A percentile compares a stretch with the other conserved stretches of the same genome.
Conservation (phyloP, 2,113 vertebrate genomes). For the Melanocharis versteri region DNA sequence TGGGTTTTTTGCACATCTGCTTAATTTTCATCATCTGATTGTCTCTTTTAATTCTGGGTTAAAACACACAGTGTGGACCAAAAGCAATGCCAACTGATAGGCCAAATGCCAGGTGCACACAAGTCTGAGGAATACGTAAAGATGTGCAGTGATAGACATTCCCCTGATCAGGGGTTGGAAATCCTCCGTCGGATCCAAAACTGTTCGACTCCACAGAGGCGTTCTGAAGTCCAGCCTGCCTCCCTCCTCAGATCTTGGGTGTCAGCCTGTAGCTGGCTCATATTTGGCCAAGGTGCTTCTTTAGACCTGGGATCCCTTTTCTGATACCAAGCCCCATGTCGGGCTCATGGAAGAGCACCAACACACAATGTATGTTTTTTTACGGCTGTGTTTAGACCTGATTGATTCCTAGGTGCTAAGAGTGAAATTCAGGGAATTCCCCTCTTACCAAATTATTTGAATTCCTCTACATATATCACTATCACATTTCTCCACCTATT, state of each 20-base stretch:
- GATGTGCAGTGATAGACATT: fast-evolving
- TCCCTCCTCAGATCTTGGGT: background rate
- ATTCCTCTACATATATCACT: background rate
- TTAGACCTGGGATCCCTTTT: background rate
- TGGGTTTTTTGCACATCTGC: background rate
- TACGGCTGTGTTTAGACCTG: background rate
- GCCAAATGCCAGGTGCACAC: background rate
- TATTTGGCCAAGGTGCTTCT: background rate
- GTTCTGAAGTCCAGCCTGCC: background rate
- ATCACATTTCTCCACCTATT: background rate
- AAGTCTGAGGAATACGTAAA: background rate
- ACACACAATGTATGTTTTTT: background rate
- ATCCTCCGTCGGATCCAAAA: fast-evolving
- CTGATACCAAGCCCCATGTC: background rate
- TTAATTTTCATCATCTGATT: background rate
- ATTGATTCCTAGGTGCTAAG: background rate
- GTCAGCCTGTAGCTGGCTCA: background rate
- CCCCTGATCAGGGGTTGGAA: background rate
- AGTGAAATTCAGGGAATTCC: background rate
- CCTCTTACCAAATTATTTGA: background rate
- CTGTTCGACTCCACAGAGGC: background rate
- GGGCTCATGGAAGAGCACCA: fast-evolving
- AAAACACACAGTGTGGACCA: background rate
- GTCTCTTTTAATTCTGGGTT: background rate
- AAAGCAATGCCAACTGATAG: background rate